Evolutionary conservation across 1,140 invertebrate species (phyloP), one percentile per base, ranked within the genome.

Genomic region (Pachyrhynchus sulphureomaculatus): DNA sequence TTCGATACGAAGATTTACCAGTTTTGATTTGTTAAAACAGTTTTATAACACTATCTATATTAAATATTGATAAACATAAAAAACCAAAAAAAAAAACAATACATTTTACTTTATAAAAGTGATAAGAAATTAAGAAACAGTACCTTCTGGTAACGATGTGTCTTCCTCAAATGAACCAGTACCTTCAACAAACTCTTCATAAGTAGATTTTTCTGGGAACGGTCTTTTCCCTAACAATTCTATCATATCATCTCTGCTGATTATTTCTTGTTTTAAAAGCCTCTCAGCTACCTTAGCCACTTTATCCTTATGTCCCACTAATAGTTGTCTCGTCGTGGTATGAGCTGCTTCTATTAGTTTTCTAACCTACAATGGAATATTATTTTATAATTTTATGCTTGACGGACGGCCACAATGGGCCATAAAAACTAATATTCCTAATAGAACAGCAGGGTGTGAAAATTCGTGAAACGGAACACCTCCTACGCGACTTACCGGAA

Each of bases 121-220:
- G 18, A 55, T 20, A 55, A 6, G 10, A 32, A 0, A n/a, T 44
- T 23, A 18, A 4, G 9, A 9, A 5, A 4, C 1, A 21, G 1
- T 44, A 61, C 98, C 98, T 81, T 98, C 91, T 0, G 98, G 98
- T 64, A 99, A 81, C 0, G 84, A 80, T 0, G 96, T 98, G 71
- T 99, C 93, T 78, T 99, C 97, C 69, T 99, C 96, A 66, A 98
- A 88, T 0, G 95, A 97, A 13, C 97, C 97, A 10, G 98, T 99
- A 0, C 96, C 97, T 80, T 96, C 96, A 0, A 99, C 97, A 79
- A 99, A 99, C 74, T 99, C 92, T 81, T 99, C 98, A 75, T 99
- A 99, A 4, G 97, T 99, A 12, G 96, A 96, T 80, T 99, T 99
- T 79, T 99, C 98, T 21, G 89, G 88, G 86, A 99, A 99, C 0